phyloP scores from a whole-genome alignment of 2,888 invertebrate species.

The Torymus texanus region DNA sequence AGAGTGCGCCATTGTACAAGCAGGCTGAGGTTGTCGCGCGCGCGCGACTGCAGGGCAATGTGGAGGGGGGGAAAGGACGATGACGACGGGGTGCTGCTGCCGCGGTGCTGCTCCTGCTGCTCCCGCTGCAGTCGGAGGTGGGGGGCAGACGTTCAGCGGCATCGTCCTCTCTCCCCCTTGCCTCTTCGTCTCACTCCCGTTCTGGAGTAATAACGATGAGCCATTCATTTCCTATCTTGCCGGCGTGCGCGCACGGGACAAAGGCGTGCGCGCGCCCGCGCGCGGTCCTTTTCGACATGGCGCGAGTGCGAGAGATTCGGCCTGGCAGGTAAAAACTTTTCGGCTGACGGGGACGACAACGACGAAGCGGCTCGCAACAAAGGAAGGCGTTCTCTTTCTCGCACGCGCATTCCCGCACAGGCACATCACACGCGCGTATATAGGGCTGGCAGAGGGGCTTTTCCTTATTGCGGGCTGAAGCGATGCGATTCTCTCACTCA shows the following conservation, averaged over 20 bases:
- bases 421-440: no score
- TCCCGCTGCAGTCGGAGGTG: background rate
- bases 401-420: no score
- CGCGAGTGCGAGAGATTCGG: background rate
- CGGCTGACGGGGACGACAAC: slow-evolving; percentile 20
- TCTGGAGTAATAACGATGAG: slow-evolving; percentile 35
- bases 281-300: slow-evolving; percentile 16
- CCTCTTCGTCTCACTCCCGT: background rate
- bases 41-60: background rate
- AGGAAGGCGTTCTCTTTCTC: background rate
- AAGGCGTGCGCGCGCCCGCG: slow-evolving; percentile 8
- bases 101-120: no score
- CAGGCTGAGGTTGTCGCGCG: background rate
- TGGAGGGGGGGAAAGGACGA: background rate
- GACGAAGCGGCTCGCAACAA: slow-evolving; percentile 19
- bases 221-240: slow-evolving; percentile 53
- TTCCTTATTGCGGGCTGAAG: slow-evolving; percentile 4
- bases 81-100: background rate
- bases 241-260: slow-evolving; percentile 15
- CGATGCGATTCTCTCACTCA: slow-evolving; percentile 9
- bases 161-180: slow-evolving; percentile 1
- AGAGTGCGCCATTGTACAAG: slow-evolving; percentile 57
- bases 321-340: slow-evolving; percentile 48
- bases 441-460: background rate
- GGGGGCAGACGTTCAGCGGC: slow-evolving; percentile 16